Percentiles rank a stretch among this genome's conserved stretches.
phyloP scores from a whole-genome alignment of 2,888 invertebrate species.

The Timandra comae region DNA sequence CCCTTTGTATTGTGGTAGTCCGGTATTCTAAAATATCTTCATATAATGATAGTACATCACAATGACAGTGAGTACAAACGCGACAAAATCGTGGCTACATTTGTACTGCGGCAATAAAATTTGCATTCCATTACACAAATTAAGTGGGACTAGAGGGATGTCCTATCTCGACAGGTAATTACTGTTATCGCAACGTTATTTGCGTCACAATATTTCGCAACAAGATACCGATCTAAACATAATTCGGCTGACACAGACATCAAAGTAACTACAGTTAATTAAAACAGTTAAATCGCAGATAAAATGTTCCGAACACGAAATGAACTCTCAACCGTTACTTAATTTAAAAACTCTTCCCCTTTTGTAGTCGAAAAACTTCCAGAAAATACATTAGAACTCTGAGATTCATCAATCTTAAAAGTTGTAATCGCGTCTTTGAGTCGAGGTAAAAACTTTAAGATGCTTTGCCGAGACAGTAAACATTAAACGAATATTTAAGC shows the following conservation, averaged over 20 bases:
- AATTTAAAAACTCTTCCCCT: slow-evolving; percentile 34
- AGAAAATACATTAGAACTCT: slow-evolving; percentile 39
- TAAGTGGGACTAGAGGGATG: slow-evolving; percentile 15
- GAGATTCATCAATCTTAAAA: slow-evolving; percentile 61
- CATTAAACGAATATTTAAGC: slow-evolving; percentile 26
- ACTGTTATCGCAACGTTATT: slow-evolving; percentile 23
- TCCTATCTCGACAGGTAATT: slow-evolving; percentile 25
- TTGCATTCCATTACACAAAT: slow-evolving; percentile 38
- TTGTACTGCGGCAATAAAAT: slow-evolving; percentile 29
- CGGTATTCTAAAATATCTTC: no score
- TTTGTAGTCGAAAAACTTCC: slow-evolving; percentile 26
- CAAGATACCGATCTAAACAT: slow-evolving; percentile 1
- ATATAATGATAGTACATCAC: no score
- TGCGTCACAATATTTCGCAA: slow-evolving; percentile 8
- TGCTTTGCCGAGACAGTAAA: slow-evolving; percentile 17
- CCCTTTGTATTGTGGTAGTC: no score
- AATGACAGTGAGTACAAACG: not conserved
- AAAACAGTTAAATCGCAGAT: slow-evolving; percentile 20
- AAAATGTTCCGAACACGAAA: slow-evolving; percentile 24
- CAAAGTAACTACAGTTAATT: slow-evolving; percentile 22
- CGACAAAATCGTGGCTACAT: not conserved
- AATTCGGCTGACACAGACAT: slow-evolving; percentile 4
- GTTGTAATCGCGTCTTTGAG: slow-evolving; percentile 50
- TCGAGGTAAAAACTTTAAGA: slow-evolving; percentile 27
- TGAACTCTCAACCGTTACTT: slow-evolving; percentile 30